These are phyloP conservation scores for Petromus typicus DNA, from an alignment of 2,113 vertebrate genomes.

Conservation along the genomic window DNA sequence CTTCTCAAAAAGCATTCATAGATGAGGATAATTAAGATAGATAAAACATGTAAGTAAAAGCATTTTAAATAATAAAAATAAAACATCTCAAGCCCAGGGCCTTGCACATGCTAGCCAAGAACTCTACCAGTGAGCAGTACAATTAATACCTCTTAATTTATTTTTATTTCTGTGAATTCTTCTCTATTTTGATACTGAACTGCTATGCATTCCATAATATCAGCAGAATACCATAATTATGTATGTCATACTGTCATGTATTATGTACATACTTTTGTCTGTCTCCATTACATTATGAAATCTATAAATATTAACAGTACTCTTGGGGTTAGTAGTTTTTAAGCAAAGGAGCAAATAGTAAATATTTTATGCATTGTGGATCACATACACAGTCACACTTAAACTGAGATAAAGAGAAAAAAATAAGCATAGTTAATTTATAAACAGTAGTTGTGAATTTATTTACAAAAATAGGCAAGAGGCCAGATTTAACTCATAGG, in stretches of 20 bases:
- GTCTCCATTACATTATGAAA: slow-evolving; percentile 5
- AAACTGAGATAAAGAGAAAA: slow-evolving; percentile 1
- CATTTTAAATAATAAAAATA: slow-evolving; percentile 30
- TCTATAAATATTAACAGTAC: background rate
- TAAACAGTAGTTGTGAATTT: background rate
- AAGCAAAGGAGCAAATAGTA: background rate
- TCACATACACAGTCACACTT: background rate
- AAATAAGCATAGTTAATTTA: slow-evolving; percentile 13
- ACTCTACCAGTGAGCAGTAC: no score
- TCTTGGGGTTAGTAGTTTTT: background rate
- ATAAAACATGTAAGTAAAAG: slow-evolving; percentile 45
- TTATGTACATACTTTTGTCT: background rate
- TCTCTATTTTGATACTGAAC: background rate
- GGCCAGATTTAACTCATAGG: background rate
- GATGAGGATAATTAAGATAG: background rate
- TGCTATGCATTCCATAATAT: background rate
- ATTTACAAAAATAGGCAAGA: background rate
- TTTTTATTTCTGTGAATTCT: slow-evolving; percentile 44
- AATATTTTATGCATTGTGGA: slow-evolving; percentile 17
- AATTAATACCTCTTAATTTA: background rate
- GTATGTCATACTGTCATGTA: background rate
- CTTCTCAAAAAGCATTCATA: slow-evolving; percentile 21
- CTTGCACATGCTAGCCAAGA: no score
- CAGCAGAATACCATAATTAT: slow-evolving; percentile 9
- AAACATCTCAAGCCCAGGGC: background rate